phyloP scores from a whole-genome alignment of 2,113 vertebrate genomes.

The Plestiodon gilberti region DNA sequence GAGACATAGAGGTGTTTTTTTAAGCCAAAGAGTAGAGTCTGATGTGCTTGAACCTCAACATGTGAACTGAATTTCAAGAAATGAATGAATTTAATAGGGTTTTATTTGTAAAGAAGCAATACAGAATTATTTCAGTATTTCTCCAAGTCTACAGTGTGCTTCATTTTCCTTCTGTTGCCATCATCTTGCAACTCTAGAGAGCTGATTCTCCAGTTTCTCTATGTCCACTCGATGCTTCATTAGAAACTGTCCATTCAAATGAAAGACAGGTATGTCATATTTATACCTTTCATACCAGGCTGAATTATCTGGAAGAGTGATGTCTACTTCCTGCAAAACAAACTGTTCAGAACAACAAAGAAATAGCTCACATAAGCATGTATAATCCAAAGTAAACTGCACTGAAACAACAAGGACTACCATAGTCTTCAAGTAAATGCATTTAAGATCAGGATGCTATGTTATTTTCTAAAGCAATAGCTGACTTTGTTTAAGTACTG shows the following conservation, averaged over 20 bases:
- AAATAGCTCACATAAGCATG: not conserved
- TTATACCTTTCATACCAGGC: constrained; percentile 85
- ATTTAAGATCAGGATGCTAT: not conserved
- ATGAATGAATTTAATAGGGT: not conserved
- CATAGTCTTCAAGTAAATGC: not conserved
- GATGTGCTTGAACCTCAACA: not conserved
- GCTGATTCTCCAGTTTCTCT: constrained; percentile 76
- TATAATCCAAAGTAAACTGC: not conserved
- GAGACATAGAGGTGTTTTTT: constrained; percentile 40
- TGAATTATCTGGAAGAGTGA: constrained; percentile 82
- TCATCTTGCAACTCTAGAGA: constrained; percentile 69
- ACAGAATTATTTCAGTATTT: constrained; percentile 1
- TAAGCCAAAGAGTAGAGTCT: not conserved
- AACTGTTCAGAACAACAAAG: constrained; percentile 74
- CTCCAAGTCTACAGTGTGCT: not conserved
- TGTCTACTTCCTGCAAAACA: constrained; percentile 86
- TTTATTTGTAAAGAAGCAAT: not conserved
- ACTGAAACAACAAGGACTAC: not conserved
- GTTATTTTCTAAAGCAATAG: not conserved
- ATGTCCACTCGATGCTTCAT: constrained; percentile 87
- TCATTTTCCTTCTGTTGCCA: constrained; percentile 39
- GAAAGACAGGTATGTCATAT: constrained; percentile 88
- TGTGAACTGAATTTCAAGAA: accelerated
- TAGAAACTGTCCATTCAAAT: constrained; percentile 86
- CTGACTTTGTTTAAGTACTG: not conserved